These are phyloP conservation scores for Peromyscus melanophrys DNA, from an alignment of 2,797 vertebrate species.

Conservation along the genomic window DNA sequence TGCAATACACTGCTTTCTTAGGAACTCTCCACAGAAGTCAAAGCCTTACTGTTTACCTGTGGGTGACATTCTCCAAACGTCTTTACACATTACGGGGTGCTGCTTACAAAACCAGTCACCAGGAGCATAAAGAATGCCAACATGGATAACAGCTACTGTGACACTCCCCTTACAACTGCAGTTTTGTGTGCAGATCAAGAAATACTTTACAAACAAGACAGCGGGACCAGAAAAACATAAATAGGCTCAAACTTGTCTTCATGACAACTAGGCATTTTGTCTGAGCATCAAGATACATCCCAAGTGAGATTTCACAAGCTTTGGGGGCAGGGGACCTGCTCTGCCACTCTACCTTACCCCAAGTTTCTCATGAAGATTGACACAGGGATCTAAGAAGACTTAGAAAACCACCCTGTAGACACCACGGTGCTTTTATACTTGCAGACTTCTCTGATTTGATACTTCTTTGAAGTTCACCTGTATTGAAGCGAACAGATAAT, in stretches of 20 bases:
- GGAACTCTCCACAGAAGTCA: constrained; percentile 81
- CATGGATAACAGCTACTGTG: constrained; percentile 69
- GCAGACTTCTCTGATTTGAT: background rate
- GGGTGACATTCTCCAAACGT: constrained; percentile 82
- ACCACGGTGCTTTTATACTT: background rate
- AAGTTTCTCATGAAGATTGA: background rate
- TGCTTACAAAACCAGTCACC: constrained; percentile 79
- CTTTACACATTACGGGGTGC: constrained; percentile 70
- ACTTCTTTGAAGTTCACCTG: background rate
- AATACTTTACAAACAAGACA: constrained; percentile 66
- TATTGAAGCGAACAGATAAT: background rate
- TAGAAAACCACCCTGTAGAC: background rate
- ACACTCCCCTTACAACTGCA: constrained; percentile 74
- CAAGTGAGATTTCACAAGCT: background rate
- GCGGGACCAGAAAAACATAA: constrained; percentile 66
- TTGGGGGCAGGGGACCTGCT: background rate
- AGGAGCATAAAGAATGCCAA: constrained; percentile 78
- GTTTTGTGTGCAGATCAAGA: constrained; percentile 69
- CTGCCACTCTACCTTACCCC: background rate
- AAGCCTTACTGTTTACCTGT: constrained; percentile 85
- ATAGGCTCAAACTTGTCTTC: constrained; percentile 61
- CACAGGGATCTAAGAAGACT: background rate
- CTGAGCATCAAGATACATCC: background rate
- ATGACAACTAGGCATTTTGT: constrained; percentile 39
- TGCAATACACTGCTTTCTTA: constrained; percentile 69